Conservation (phyloP, 2,113 vertebrate genomes). For the Microcebus griseorufus region DNA sequence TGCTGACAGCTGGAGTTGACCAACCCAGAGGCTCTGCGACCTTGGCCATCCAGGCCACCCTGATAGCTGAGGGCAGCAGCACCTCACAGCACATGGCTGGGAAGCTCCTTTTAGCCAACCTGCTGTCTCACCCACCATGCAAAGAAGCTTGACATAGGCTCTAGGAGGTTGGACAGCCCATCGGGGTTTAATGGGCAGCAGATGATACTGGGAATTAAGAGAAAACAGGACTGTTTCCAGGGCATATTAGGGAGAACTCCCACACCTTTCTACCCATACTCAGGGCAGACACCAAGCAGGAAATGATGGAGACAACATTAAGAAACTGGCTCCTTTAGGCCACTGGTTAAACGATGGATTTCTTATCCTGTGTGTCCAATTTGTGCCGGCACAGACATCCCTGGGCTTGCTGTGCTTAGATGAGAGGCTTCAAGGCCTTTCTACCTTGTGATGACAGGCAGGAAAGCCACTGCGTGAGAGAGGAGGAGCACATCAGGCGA, state of each 20-base stretch:
- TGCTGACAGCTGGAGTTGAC: neutral
- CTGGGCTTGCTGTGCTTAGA: neutral
- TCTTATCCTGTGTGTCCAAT: neutral
- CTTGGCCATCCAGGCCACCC: neutral
- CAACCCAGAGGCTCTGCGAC: neutral
- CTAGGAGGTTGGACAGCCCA: neutral
- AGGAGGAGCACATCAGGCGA: neutral
- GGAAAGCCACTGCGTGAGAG: neutral
- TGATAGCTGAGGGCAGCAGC: neutral
- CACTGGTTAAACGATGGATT: neutral
- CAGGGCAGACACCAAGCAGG: neutral
- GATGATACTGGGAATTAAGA: slow-evolving; percentile 17
- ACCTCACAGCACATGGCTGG: neutral
- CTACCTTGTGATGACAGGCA: neutral
- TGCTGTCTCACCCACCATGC: neutral
- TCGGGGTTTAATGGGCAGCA: slow-evolving; percentile 20
- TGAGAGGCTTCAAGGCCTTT: neutral
- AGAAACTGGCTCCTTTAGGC: neutral
- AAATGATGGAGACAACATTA: neutral
- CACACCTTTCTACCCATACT: neutral
- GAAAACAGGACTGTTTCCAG: neutral
- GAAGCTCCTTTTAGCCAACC: neutral
- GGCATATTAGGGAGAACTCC: neutral
- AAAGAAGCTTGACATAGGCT: neutral
- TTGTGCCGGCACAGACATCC: neutral